Percentiles rank a stretch among this genome's conserved stretches.
Evolutionary conservation across 37 sponge, comb jelly and placozoan genomes (phyloP).

Genomic region (Haliclona indistincta): DNA sequence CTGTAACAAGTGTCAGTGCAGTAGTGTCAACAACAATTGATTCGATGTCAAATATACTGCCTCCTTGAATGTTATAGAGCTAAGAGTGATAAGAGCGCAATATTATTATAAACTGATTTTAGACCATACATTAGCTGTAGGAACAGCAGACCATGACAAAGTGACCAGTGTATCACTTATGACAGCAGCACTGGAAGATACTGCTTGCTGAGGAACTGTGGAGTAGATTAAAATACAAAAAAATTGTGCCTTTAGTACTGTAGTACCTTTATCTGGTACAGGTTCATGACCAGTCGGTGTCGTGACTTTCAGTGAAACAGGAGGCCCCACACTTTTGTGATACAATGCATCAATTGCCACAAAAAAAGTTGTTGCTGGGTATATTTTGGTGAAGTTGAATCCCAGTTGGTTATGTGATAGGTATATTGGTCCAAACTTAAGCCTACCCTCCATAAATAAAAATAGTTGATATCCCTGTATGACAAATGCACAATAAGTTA

Average conservation of each 20-base stretch:
- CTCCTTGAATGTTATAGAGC: too few species aligned
- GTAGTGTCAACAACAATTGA: too few species aligned
- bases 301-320: not conserved
- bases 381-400: not conserved
- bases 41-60: too few species aligned
- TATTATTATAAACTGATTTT: too few species aligned
- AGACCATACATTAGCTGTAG: not conserved
- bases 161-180: not conserved
- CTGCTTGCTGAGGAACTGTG: too few species aligned
- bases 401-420: not conserved
- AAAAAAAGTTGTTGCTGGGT: not conserved
- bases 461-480: not conserved
- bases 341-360: not conserved
- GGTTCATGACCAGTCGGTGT: not conserved
- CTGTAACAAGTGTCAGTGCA: too few species aligned
- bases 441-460: not conserved
- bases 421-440: not conserved
- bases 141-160: not conserved
- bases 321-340: not conserved
- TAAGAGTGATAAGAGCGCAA: too few species aligned
- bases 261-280: not conserved
- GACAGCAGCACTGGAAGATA: not conserved
- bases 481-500: too few species aligned
- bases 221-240: too few species aligned
- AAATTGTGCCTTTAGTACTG: too few species aligned